Evolutionary conservation across 2,113 vertebrate genomes (phyloP).

Genomic region (Nothobranchius furzeri): DNA sequence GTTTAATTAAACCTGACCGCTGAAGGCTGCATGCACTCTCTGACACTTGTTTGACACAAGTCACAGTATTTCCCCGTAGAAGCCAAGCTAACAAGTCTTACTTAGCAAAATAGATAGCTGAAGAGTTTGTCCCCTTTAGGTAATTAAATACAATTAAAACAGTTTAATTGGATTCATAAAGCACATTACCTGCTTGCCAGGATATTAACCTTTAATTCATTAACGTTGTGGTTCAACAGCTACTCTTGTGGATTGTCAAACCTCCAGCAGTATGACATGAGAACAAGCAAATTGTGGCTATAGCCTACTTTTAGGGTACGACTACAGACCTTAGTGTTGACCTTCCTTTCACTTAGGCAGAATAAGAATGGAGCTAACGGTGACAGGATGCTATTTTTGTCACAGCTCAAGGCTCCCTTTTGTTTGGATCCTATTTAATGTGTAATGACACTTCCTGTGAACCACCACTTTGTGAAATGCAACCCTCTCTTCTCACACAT

Average conservation of each 20-base stretch:
- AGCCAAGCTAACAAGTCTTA: background rate
- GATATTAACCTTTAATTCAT: conserved; percentile 3
- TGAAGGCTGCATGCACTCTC: no score
- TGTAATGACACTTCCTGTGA: conserved; percentile 42
- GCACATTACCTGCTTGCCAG: no score
- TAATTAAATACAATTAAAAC: background rate
- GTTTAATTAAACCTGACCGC: no score
- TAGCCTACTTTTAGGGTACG: conserved; percentile 3
- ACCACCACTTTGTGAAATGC: conserved; percentile 34
- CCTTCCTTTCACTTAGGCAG: conserved; percentile 13
- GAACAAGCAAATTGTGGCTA: background rate
- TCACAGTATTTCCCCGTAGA: background rate
- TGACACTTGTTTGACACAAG: background rate
- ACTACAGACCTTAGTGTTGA: background rate
- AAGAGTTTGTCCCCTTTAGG: background rate
- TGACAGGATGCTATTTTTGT: conserved; percentile 30
- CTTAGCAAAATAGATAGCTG: background rate
- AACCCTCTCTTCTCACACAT: conserved; percentile 25
- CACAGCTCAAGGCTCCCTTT: conserved; percentile 30
- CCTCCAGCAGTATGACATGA: background rate
- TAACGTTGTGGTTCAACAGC: background rate
- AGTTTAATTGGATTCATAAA: background rate
- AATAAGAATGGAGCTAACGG: conserved; percentile 11
- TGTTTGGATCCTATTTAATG: conserved; percentile 43
- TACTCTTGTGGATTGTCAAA: background rate